Base-by-base conservation (phyloP, 2,888 invertebrate species). In the Melinaea menophilus region DNA sequence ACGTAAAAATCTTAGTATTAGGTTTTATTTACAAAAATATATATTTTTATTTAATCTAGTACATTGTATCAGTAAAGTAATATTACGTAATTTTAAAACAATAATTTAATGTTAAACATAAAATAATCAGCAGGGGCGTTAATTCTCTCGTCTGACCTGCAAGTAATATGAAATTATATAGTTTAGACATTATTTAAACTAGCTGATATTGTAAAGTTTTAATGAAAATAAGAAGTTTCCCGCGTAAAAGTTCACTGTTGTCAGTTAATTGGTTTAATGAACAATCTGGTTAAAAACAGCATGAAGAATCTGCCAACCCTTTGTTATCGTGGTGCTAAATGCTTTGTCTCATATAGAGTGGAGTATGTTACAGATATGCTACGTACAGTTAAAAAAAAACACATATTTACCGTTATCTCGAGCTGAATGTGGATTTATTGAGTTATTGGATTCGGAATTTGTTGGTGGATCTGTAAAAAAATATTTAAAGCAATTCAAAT, bases 381-480 rank as follows among this genome's bases (percentile, higher is more conserved):
- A 41, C 41, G 37, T 41, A 5, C 11, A 9, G 11, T 41, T 9
- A 67, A 66, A 64, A 48, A 60, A 46, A 56, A 12, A 61, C 41
- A 33, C 31, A 63, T 55, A 58, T 54, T 58, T 65, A 71, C 68
- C 71, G 58, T 62, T 55, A 51, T 70, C 64, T 5, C 66, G 64
- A 31, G 69, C 63, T 2, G 66, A 56, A 12, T 65, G 63, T 9
- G 68, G 56, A 5, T 35, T 56, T 56, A 68, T 51, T 37, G 60
- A 63, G 45, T 64, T 63, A 34, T 58, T 56, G 45, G 59, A 31
- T 54, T 69, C 59, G 13, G 48, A 56, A 35, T 46, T 78, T 0
- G 79, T 72, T 0, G 78, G 82, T 2, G 87, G 87, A 79, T 88
- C 88, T 88, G 76, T 4, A 71, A 64, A 55, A 55, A 45, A 55